Evolutionary conservation across 2,888 invertebrate genomes (phyloP), one percentile per base, ranked within the genome.

Genomic region (Tortrix viridana): DNA sequence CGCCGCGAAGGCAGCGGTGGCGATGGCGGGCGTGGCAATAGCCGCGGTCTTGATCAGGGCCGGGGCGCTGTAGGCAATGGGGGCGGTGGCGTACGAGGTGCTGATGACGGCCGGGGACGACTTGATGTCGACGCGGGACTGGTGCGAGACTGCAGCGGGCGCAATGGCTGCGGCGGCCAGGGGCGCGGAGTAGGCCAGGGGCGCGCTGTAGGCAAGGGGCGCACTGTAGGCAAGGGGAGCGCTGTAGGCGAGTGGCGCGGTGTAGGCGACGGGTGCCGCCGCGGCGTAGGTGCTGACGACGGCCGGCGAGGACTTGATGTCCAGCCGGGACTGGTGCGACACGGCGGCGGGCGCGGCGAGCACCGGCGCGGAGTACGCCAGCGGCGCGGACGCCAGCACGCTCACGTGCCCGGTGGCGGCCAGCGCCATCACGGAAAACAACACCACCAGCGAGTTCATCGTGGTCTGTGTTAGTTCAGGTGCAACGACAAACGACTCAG

Each of bases 401-500:
- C 75, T 75, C 2, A 83, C 82, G 12, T 85, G 86, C 56, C 78
- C 75, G 70, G 88, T 84, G 14, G 79, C 71, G 65, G 81, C 82
- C 69, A 87, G 75, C 82, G 77, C 93, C 88, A 94, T 86, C 81
- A 94, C 88, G 81, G 94, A 94, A 85, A 93, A 93, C 86, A 94
- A 93, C 88, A 94, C 94, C 93, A 94, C 93, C 93, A 93, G 87
- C 92, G 92, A 92, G 76, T 92, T 92, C 93, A 93, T 93, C 86
- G 88, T 91, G 90, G 93, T 93, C 93, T 93, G 93, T 93, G 92
- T 90, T 89, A 82, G 82, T 89, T 88, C 86, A 88, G 86, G 74
- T 84, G 77, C 67, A 75, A 77, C 80, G 80, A 84, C 78, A 75
- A 81, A 74, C 66, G 75, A 76, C 76, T 72, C 72, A 80, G 80